phyloP scores from a whole-genome alignment of 2,888 invertebrate genomes.

The Phragmatobia fuliginosa region DNA sequence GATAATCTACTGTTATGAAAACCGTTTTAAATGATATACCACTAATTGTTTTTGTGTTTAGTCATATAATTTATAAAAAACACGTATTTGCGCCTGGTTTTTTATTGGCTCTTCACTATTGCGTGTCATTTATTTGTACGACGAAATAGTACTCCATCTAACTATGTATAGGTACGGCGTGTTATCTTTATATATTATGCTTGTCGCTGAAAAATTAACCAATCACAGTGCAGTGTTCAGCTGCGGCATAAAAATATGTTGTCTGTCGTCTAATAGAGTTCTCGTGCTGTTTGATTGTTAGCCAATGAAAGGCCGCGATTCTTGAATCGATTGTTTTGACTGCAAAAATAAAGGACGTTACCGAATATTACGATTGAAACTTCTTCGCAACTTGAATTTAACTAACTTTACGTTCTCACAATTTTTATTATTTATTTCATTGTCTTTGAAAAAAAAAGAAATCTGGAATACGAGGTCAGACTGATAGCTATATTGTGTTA shows the following conservation, averaged over 20 bases:
- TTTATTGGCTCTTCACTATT: slow-evolving; percentile 82
- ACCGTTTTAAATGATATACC: slow-evolving; percentile 65
- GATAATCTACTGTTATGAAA: slow-evolving; percentile 56
- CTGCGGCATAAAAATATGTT: slow-evolving; percentile 31
- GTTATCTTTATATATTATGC: slow-evolving; percentile 50
- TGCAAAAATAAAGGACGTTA: slow-evolving; percentile 23
- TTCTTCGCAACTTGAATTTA: slow-evolving; percentile 7
- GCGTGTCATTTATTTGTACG: slow-evolving; percentile 86
- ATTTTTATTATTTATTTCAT: neutral
- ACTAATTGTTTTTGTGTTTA: slow-evolving; percentile 68
- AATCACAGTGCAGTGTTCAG: slow-evolving; percentile 45
- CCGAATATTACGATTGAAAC: slow-evolving; percentile 21
- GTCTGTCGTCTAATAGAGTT: slow-evolving; percentile 42
- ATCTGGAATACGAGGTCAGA: too few relatives aligned
- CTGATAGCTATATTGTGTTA: too few relatives aligned
- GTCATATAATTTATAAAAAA: slow-evolving; percentile 76
- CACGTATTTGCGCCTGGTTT: slow-evolving; percentile 83
- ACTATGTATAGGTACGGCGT: slow-evolving; percentile 45
- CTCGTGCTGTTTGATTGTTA: slow-evolving; percentile 36
- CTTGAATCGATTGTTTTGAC: slow-evolving; percentile 46
- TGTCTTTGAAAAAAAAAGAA: too few relatives aligned
- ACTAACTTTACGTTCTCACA: slow-evolving; percentile 4
- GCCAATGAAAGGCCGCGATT: slow-evolving; percentile 45
- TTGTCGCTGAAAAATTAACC: slow-evolving; percentile 47
- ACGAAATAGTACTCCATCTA: slow-evolving; percentile 72